Percentiles rank a stretch among this genome's conserved stretches.
These are phyloP conservation scores for Microctenopoma steveboyesi DNA, from an alignment of 2,797 vertebrate genomes.

Conservation along the genomic window DNA sequence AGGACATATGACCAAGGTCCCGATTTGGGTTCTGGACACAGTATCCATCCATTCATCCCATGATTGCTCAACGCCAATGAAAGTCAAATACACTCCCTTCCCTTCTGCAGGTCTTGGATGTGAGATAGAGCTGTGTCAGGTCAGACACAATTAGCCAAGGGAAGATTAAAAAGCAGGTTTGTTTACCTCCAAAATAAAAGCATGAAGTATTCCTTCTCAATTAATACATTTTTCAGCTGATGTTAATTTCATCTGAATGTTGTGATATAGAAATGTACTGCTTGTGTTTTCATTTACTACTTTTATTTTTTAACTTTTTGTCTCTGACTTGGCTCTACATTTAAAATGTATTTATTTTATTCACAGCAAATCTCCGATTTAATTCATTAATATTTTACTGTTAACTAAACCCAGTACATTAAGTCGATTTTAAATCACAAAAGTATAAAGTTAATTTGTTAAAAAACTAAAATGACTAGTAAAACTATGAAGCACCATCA, in stretches of 20 bases:
- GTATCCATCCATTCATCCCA: conserved; percentile 83
- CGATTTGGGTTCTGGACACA: conserved; percentile 86
- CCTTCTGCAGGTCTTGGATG: conserved; percentile 70
- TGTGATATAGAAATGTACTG: neutral
- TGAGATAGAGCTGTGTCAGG: conserved; percentile 53
- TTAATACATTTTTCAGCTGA: neutral
- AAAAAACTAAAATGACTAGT: too few relatives aligned
- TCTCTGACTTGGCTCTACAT: too few relatives aligned
- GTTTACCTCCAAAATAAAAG: conserved; percentile 68
- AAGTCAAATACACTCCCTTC: conserved; percentile 70
- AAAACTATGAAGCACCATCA: too few relatives aligned
- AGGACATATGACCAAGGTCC: conserved; percentile 85
- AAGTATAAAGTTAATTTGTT: too few relatives aligned
- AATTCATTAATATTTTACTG: too few relatives aligned
- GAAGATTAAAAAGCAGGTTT: conserved; percentile 33
- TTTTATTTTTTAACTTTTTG: too few relatives aligned
- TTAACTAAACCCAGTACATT: too few relatives aligned
- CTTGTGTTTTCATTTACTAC: neutral
- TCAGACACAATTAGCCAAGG: conserved; percentile 33
- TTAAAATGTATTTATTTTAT: too few relatives aligned
- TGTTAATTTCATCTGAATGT: neutral
- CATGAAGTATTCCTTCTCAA: neutral
- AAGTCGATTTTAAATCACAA: too few relatives aligned
- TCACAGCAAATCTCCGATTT: too few relatives aligned
- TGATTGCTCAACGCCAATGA: conserved; percentile 84